These are phyloP conservation scores for Hemaris fuciformis DNA, from an alignment of 2,888 invertebrate species.

Conservation along the genomic window DNA sequence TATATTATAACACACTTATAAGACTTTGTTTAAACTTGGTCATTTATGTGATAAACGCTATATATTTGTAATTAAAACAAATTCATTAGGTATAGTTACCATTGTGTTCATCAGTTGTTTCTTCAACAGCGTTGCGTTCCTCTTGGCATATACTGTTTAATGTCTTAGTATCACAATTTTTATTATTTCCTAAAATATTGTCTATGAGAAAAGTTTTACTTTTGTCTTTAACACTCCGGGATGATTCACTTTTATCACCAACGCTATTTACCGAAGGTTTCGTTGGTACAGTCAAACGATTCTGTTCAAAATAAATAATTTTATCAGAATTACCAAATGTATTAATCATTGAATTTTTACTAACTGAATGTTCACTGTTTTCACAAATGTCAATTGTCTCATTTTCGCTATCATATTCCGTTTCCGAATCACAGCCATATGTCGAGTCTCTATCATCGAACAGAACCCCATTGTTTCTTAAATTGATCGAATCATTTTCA, in stretches of 20 bases:
- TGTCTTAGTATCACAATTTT: conserved; percentile 38
- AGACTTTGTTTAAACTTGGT: too few relatives aligned
- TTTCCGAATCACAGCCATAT: conserved; percentile 59
- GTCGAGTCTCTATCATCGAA: conserved; percentile 42
- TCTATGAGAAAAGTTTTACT: conserved; percentile 81
- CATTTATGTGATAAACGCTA: too few relatives aligned
- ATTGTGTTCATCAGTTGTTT: conserved; percentile 70
- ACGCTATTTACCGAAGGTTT: conserved; percentile 44
- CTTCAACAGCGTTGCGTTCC: conserved; percentile 52
- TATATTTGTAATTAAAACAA: background rate
- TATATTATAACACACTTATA: too few relatives aligned
- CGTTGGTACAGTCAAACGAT: conserved; percentile 44
- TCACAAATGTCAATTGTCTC: conserved; percentile 77
- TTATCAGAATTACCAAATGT: conserved; percentile 43
- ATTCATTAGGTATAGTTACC: conserved; percentile 43
- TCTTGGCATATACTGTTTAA: conserved; percentile 35
- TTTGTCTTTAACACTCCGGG: conserved; percentile 50
- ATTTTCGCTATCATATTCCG: conserved; percentile 71
- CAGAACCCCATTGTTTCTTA: conserved; percentile 34
- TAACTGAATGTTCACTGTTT: conserved; percentile 53
- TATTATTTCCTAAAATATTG: conserved; percentile 76
- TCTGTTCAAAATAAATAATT: conserved; percentile 52
- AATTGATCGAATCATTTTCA: conserved; percentile 49
- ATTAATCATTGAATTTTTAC: conserved; percentile 36
- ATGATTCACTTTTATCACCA: conserved; percentile 39